A percentile compares a stretch with the other conserved stretches of the same genome.
These are phyloP conservation scores for Pelecanoides urinatrix DNA, from an alignment of 2,113 vertebrate genomes.

Conservation along the genomic window DNA sequence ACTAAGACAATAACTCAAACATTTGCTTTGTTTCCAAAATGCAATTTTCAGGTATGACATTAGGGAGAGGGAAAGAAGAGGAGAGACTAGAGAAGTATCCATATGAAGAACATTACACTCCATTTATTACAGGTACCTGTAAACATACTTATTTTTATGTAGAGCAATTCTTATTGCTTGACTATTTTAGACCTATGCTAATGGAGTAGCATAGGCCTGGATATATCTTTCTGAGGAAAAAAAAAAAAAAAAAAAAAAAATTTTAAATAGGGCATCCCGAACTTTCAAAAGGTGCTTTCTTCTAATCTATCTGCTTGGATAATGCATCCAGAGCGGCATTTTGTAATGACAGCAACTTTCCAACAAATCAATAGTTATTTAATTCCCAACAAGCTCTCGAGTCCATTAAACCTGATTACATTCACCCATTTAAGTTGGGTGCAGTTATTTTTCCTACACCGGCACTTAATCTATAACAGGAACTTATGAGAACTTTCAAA, in stretches of 20 bases:
- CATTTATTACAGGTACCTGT: background rate
- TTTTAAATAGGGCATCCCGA: conserved; percentile 59
- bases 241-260: background rate
- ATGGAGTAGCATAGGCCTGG: background rate
- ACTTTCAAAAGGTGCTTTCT: conserved; percentile 73
- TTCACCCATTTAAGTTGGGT: conserved; percentile 90
- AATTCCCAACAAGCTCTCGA: conserved; percentile 92
- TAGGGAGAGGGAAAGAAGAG: background rate
- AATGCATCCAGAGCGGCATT: conserved; percentile 88
- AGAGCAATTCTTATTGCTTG: background rate
- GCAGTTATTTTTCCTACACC: conserved; percentile 88
- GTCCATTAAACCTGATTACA: conserved; percentile 97
- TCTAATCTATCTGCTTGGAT: conserved; percentile 82
- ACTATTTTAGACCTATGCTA: background rate
- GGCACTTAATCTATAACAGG: conserved; percentile 92
- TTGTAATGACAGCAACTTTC: conserved; percentile 93
- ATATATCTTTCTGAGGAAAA: background rate
- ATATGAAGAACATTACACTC: background rate
- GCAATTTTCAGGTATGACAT: background rate
- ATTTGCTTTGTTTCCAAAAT: background rate
- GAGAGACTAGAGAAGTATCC: background rate
- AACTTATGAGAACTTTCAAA: conserved; percentile 94
- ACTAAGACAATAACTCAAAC: background rate
- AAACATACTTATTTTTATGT: background rate
- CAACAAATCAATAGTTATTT: conserved; percentile 95